Base-by-base conservation (phyloP, 2,888 invertebrate species). In the Acanthosepion lycidas region DNA sequence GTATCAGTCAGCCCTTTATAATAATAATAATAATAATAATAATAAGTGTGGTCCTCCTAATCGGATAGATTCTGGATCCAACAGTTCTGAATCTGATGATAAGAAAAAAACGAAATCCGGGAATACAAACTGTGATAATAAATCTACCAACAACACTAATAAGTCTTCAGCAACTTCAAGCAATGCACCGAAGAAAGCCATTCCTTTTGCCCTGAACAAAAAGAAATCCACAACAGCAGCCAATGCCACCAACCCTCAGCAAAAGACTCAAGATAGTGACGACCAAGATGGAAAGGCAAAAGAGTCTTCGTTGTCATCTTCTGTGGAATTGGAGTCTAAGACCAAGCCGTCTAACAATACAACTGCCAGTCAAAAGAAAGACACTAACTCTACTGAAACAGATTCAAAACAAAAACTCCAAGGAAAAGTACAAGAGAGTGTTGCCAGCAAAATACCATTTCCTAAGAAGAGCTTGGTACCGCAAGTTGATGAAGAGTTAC, bases 151-250 rank as follows among this genome's bases (percentile, higher is more conserved):
- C 15, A 64, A 23, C 64, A 26, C 23, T 64, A 78, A 9, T 33
- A 78, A 78, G 15, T 18, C 78, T 33, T 33, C 78, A 1, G 4
- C 78, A 12, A 18, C 9, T 78, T 64, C 64, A 23, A 64, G 64
- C 64, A 23, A 26, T 92, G 15, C 6, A 20, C 28, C 28, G 6
- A 93, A 51, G 48, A 93, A 28, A n/a, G 15, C 93, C 20, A 93
- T 93, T 53, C 93, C 93, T 5, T 93, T 93, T 51, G 93, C 93
- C 33, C 26, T 93, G 26, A 93, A 93, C 28, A 92, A 92, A 33
- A 93, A 93, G 53, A 93, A 93, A 28, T 6, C 53, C 2, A 53
- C 49, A 28, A 6, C n/a, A 53, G 28, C 51, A 15, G 28, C 48
- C 33, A 42, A 93, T n/a, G 42, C 49, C 1, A 18, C 49, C 15